Evolutionary conservation across 2,113 vertebrate species (phyloP), one percentile per base, ranked within the genome.

Genomic region (Heterochromis multidens): DNA sequence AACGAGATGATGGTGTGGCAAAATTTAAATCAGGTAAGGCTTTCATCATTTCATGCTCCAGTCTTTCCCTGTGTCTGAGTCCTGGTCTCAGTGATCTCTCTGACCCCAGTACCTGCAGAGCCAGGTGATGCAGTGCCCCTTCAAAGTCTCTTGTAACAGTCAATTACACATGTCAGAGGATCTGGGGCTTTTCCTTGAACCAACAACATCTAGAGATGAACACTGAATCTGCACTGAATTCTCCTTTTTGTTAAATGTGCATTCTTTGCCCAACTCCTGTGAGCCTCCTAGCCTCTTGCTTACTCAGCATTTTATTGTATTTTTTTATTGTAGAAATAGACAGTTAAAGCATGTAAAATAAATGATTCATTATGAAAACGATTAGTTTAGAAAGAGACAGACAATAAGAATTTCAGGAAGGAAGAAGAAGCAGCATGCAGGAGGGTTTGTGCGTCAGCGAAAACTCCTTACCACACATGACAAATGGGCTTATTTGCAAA

Each of bases 131-230:
- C 89, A 79, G 94, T 96, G 94, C 95, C 93, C 92, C 95, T 97
- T 97, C 96, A 97, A 96, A 94, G 95, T 96, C 95, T 97, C 93
- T 57, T 59, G 54, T 58, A 43, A 12, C 3, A 86, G 93, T 91
- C 92, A 95, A 94, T 94, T 95, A 91, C 88, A 86, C 89, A 95
- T 94, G 95, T 94, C 88, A 76, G 63, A 84, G 91, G 88, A 84
- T 88, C 89, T 90, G 88, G 90, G 95, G 89, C 88, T 80, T 14
- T 35, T 40, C 76, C 87, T 91, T 94, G 94, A 96, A 96, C 95
- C 90, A 90, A 84, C 87, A 90, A 87, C 92, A 95, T 95, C 95
- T 96, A 61, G 16, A 1, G 9, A 90, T 70, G 83, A 93, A 43
- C 8, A 82, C 94, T 91, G 88, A 93, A 93, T 89, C 88, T 91